phyloP scores from a whole-genome alignment of 1,140 invertebrate species.

The Pomphorhynchus laevis region DNA sequence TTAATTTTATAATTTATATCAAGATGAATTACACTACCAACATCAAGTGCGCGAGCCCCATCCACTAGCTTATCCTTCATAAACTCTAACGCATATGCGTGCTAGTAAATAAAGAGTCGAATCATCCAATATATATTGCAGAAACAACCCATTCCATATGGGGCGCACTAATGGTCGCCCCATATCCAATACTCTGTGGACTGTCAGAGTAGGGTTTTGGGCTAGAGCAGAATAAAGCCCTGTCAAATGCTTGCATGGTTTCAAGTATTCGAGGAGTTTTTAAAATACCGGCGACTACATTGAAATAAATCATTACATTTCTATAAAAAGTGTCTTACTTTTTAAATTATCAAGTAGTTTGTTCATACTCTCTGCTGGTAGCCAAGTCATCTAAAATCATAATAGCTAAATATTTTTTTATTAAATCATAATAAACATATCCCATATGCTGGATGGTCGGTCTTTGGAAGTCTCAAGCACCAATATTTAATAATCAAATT shows the following conservation, averaged over 20 bases:
- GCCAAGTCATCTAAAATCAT: too few relatives aligned
- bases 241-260: conserved; percentile 46
- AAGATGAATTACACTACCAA: conserved; percentile 76
- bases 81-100: conserved; percentile 61
- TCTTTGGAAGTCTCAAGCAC: too few relatives aligned
- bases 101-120: conserved; percentile 21
- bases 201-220: conserved; percentile 46
- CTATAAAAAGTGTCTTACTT: too few relatives aligned
- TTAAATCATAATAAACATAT: too few relatives aligned
- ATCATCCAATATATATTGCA: conserved; percentile 3
- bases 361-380: too few relatives aligned
- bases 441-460: too few relatives aligned
- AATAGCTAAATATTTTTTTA: too few relatives aligned
- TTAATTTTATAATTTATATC: too few relatives aligned
- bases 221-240: conserved; percentile 37
- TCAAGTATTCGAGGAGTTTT: conserved; percentile 35
- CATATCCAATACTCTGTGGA: conserved; percentile 30
- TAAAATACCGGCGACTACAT: too few relatives aligned
- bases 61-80: conserved; percentile 40
- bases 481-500: too few relatives aligned
- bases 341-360: too few relatives aligned
- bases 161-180: conserved; percentile 75
- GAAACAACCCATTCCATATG: conserved; percentile 42
- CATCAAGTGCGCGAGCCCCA: conserved; percentile 44
- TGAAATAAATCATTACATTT: too few relatives aligned